phyloP scores from a whole-genome alignment of 1,140 invertebrate genomes.

The Sycophaga agraensis region DNA sequence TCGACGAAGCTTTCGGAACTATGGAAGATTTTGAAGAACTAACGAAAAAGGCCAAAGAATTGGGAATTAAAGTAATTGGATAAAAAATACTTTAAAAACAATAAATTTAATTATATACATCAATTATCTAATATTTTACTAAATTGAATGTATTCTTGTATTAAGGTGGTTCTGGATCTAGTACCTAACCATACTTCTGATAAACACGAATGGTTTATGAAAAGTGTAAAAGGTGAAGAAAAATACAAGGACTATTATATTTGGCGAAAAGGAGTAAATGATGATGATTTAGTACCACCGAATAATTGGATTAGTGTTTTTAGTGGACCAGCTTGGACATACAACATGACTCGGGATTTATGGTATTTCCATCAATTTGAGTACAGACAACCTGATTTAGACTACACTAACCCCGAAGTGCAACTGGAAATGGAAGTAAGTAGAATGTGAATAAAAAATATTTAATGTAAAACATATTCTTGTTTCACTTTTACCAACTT shows the following conservation, averaged over 20 bases:
- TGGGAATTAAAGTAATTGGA: conserved; percentile 51
- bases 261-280: conserved; percentile 62
- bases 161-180: conserved; percentile 48
- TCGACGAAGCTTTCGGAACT: conserved; percentile 65
- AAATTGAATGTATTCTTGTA: not conserved
- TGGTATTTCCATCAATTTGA: conserved; percentile 65
- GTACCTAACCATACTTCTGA: conserved; percentile 76
- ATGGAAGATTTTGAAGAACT: conserved; percentile 66
- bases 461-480: not conserved
- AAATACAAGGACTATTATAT: conserved; percentile 73
- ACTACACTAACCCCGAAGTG: conserved; percentile 62
- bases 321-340: conserved; percentile 60
- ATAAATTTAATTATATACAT: not conserved
- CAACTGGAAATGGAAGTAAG: conserved; percentile 58
- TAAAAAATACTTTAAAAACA: not conserved
- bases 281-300: conserved; percentile 40
- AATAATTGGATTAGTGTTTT: conserved; percentile 66
- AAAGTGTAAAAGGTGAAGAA: conserved; percentile 58
- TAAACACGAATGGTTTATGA: conserved; percentile 72
- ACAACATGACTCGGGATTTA: conserved; percentile 35
- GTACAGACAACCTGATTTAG: conserved; percentile 64
- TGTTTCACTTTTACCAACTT: too few relatives aligned
- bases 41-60: conserved; percentile 49
- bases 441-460: not conserved
- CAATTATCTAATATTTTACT: not conserved